Percentiles rank a stretch among this genome's conserved stretches.
Evolutionary conservation across 64 coral and sea anemone genomes (phyloP).

Genomic region (Hydrozoanthus tunicans): DNA sequence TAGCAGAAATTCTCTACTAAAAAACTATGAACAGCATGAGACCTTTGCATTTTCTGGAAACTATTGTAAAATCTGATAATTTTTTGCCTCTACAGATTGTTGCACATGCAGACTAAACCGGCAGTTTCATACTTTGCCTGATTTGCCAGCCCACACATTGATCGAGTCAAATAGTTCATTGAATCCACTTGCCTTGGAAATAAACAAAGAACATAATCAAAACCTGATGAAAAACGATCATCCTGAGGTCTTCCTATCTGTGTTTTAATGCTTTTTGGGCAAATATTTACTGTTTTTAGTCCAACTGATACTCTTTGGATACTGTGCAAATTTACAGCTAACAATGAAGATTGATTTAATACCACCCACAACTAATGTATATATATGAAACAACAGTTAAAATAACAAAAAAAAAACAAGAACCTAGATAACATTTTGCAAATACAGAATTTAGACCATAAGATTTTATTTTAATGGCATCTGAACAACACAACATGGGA

Average conservation of each 20-base stretch:
- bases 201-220: constrained; percentile 60
- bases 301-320: too few species aligned
- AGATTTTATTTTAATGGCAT: too few species aligned
- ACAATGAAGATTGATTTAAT: too few species aligned
- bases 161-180: constrained; percentile 89
- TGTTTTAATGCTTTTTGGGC: background rate
- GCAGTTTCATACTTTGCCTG: constrained; percentile 62
- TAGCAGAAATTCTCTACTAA: background rate
- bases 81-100: background rate
- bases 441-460: too few species aligned
- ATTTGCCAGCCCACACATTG: constrained; percentile 82
- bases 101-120: constrained; percentile 27
- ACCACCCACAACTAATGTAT: too few species aligned
- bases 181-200: constrained; percentile 74
- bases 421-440: too few species aligned
- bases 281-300: too few species aligned
- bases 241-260: too few species aligned
- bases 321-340: too few species aligned
- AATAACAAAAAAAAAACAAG: too few species aligned
- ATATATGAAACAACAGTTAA: too few species aligned
- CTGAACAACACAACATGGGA: too few species aligned
- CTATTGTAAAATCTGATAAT: background rate
- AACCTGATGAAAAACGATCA: constrained; percentile 9
- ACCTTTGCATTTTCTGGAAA: constrained; percentile 26
- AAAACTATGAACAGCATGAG: background rate